phyloP scores from a whole-genome alignment of 1,140 invertebrate genomes.

The Campoletis sonorensis region DNA sequence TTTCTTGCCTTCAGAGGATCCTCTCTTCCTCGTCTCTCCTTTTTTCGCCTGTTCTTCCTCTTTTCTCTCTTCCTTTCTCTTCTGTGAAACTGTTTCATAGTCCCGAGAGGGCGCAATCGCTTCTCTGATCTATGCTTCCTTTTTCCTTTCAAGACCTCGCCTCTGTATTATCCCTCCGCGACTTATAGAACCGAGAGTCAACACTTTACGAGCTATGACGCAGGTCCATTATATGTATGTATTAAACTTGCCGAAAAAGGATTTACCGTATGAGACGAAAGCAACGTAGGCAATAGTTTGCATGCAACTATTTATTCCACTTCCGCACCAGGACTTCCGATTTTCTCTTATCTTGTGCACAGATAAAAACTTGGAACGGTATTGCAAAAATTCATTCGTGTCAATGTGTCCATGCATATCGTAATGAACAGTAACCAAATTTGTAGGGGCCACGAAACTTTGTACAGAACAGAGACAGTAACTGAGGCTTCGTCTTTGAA shows the following conservation, averaged over 20 bases:
- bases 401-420: background rate
- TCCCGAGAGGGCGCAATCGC: conserved; percentile 37
- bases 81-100: background rate
- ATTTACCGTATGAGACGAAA: background rate
- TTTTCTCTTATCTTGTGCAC: background rate
- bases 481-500: too few relatives aligned
- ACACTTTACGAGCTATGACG: conserved; percentile 13
- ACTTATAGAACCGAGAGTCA: conserved; percentile 21
- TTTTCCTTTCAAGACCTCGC: conserved; percentile 35
- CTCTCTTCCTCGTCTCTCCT: background rate
- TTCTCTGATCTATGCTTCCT: conserved; percentile 52
- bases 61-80: background rate
- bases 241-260: conserved; percentile 49
- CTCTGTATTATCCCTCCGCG: conserved; percentile 17
- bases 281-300: background rate
- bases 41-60: background rate
- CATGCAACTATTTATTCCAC: background rate
- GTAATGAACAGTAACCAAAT: too few relatives aligned
- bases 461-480: too few relatives aligned
- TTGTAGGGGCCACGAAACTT: too few relatives aligned
- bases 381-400: background rate
- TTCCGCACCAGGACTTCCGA: background rate
- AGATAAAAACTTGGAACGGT: background rate
- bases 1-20: conserved; percentile 18
- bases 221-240: conserved; percentile 19